Evolutionary conservation across 2,888 invertebrate species (phyloP), one percentile per base, ranked within the genome.

Genomic region (Noctuana brunneofusca): DNA sequence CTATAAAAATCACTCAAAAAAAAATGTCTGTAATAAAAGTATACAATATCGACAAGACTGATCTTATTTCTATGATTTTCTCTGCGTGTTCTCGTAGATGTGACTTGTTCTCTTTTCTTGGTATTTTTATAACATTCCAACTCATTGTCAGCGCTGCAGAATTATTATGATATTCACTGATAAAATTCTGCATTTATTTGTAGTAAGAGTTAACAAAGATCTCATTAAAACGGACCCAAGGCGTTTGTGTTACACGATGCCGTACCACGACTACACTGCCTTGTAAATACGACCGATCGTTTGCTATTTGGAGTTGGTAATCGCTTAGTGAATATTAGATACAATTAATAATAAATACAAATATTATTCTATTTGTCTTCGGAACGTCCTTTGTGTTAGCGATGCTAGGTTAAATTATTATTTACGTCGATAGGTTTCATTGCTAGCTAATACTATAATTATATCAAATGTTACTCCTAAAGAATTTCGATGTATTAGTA

Each of bases 301-400:
- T 16, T 41, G 12, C 43, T 24, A 52, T 53, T 46, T 54, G 46
- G 30, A 46, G 32, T 60, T 60, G 53, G 53, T 53, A 48, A 60
- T 46, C 46, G 46, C 53, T 60, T 49, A 60, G 59, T 41, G 22
- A 60, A 49, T 54, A 20, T 46, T 54, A 54, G 59, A 46, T 8
- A 59, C 16, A 18, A 43, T 18, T 43, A 38, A 18, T 43, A 43
- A 22, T 22, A n/a, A 48, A 48, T 48, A 48, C n/a, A 48, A 22
- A 24, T 24, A 48, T 38, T 22, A 27, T 38, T 43, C 14, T 43
- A 46, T 16, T 50, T 8, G 9, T 49, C 35, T 54, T 54, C 12
- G 52, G 54, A 24, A 60, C 54, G 60, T 60, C 60, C 60, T 43
- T 30, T 53, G 53, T 59, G 12, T 41, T 54, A 54, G 53, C 60